These are phyloP conservation scores for Tenualosa ilisha DNA, from an alignment of 2,797 vertebrate genomes.

Conservation along the genomic window DNA sequence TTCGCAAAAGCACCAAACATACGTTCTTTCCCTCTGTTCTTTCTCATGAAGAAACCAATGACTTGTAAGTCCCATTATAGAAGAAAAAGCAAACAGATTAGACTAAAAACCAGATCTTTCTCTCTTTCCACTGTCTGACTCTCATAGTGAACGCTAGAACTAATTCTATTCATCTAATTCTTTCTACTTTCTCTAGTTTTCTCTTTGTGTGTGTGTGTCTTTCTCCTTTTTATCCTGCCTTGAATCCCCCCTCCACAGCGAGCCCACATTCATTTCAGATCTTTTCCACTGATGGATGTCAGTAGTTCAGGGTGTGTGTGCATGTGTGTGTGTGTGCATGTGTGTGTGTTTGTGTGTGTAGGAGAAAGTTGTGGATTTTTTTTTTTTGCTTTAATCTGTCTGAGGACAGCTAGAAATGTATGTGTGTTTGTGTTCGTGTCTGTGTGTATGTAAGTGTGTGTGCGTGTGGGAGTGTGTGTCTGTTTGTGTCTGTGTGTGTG, in stretches of 20 bases:
- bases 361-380: neutral
- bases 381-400: neutral
- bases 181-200: neutral
- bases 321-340: neutral
- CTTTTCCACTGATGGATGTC: neutral
- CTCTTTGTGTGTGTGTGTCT: neutral
- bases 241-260: neutral
- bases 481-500: conserved; percentile 15
- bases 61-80: neutral
- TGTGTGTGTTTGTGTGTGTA: conserved; percentile 1
- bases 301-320: conserved; percentile 2
- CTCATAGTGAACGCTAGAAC: neutral
- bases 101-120: neutral
- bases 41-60: neutral
- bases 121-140: neutral
- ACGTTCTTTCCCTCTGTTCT: neutral
- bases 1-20: neutral
- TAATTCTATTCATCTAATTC: neutral
- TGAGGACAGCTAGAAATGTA: neutral
- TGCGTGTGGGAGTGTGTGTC: neutral
- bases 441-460: neutral
- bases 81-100: neutral
- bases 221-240: neutral
- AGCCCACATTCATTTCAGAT: too few species aligned
- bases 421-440: neutral